A percentile compares a stretch with the other conserved stretches of the same genome.
Conservation (phyloP, 1,140 invertebrate genomes). For the Samia ricini region DNA sequence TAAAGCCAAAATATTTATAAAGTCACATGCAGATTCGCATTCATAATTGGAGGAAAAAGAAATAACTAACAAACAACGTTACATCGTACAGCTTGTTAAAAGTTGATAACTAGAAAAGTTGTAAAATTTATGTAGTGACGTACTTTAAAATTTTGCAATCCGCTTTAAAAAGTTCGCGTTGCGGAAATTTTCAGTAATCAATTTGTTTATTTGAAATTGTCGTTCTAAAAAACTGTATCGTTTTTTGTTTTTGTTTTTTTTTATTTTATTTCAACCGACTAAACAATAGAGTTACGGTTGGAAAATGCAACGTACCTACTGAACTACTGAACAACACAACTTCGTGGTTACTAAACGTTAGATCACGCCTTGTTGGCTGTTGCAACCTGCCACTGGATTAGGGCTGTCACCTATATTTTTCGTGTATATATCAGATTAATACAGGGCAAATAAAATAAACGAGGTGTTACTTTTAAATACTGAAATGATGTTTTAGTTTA, state of each 20-base stretch:
- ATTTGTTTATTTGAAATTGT: slow-evolving; percentile 11
- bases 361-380: slow-evolving; percentile 32
- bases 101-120: too few species aligned
- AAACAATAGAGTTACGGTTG: slow-evolving; percentile 19
- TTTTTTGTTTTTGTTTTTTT: neutral
- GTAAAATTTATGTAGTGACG: too few species aligned
- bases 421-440: too few species aligned
- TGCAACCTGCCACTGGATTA: slow-evolving; percentile 13
- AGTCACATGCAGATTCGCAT: too few species aligned
- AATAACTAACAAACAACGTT: too few species aligned
- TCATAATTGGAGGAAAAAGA: too few species aligned
- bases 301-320: slow-evolving; percentile 14
- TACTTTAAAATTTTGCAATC: slow-evolving; percentile 31
- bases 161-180: slow-evolving; percentile 19
- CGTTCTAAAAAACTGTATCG: slow-evolving; percentile 13
- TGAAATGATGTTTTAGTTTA: too few species aligned
- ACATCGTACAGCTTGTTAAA: too few species aligned
- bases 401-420: neutral
- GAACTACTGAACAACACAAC: neutral
- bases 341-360: slow-evolving; percentile 22
- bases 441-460: too few species aligned
- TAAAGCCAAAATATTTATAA: too few species aligned
- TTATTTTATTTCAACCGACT: too few species aligned
- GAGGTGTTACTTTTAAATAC: too few species aligned
- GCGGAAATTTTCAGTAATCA: slow-evolving; percentile 4